Percentiles rank a stretch among this genome's conserved stretches.
phyloP scores from a whole-genome alignment of 2,797 vertebrate species.

The Avahi laniger region DNA sequence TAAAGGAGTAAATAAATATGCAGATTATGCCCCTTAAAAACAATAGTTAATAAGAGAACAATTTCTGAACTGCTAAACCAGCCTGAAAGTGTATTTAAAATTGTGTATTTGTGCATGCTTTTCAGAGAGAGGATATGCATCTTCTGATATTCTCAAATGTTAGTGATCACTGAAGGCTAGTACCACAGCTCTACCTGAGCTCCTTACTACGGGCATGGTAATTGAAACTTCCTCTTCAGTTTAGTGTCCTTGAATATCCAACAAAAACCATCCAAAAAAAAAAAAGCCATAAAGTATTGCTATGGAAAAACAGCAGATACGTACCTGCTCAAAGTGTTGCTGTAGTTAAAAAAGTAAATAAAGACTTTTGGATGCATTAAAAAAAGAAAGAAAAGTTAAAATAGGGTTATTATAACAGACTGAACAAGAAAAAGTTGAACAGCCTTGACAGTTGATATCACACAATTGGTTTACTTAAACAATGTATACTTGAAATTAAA shows the following conservation, averaged over 20 bases:
- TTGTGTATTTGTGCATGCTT: neutral
- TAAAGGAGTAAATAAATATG: conserved; percentile 3
- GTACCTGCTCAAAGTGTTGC: conserved; percentile 26
- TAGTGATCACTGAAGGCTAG: neutral
- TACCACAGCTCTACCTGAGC: neutral
- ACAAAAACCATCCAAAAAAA: neutral
- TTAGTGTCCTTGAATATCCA: neutral
- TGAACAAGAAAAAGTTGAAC: neutral
- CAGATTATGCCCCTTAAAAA: neutral
- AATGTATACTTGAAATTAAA: conserved; percentile 25
- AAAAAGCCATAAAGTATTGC: neutral
- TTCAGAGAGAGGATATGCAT: neutral
- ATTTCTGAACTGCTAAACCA: conserved; percentile 21
- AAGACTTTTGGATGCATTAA: conserved; percentile 67
- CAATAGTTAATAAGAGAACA: neutral
- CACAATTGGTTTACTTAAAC: neutral
- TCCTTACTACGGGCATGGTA: neutral
- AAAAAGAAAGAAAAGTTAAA: conserved; percentile 62
- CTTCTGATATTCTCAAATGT: neutral
- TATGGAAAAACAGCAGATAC: conserved; percentile 45
- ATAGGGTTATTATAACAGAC: conserved; percentile 50
- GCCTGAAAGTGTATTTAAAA: neutral
- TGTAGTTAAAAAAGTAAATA: conserved; percentile 44
- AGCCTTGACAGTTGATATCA: neutral
- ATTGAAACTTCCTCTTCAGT: neutral